Conservation (phyloP, 2,888 invertebrate species). For the Caenorhabditis zanzibari region DNA sequence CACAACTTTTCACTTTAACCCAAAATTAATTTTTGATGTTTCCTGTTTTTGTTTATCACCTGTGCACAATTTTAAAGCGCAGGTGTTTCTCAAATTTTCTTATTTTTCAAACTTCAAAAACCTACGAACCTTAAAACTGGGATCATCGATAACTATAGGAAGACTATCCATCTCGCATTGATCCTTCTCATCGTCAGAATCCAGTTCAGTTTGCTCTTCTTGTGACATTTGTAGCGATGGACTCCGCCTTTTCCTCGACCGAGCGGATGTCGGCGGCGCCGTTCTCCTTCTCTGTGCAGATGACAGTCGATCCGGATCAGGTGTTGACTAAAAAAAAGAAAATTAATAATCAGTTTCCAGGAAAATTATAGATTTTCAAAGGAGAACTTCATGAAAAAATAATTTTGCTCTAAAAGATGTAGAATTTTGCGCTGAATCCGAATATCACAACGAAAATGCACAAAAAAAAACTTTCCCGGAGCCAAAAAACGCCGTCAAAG, state of each 20-base stretch:
- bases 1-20: no score
- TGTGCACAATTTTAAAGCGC: background rate
- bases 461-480: no score
- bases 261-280: background rate
- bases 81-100: background rate
- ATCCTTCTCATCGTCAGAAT: conserved; percentile 12
- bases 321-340: conserved; percentile 17
- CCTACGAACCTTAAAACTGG: background rate
- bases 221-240: conserved; percentile 14
- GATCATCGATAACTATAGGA: conserved; percentile 24
- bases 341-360: background rate
- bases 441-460: background rate
- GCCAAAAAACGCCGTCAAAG: no score
- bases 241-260: conserved; percentile 2
- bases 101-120: background rate
- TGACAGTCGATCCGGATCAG: conserved; percentile 12
- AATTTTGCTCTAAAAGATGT: no score
- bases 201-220: background rate
- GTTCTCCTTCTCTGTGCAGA: background rate
- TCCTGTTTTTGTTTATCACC: no score
- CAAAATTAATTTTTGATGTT: no score
- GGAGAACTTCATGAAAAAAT: no score
- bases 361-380: no score
- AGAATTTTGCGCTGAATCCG: no score
- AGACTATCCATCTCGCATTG: background rate